Conservation (phyloP, 2,797 vertebrate species). For the Pogoniulus pusillus region DNA sequence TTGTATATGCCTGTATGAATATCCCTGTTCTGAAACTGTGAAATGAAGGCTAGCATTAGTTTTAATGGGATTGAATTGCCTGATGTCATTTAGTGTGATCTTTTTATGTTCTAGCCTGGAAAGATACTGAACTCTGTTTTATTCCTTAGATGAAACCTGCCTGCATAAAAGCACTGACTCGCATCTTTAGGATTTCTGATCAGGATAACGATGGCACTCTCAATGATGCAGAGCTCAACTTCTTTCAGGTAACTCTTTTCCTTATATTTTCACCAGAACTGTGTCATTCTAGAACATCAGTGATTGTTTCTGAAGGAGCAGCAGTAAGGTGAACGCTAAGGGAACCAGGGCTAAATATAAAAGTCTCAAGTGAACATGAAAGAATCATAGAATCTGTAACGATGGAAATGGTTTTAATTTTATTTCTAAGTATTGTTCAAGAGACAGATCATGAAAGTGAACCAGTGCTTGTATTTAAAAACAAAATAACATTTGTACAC, state of each 20-base stretch:
- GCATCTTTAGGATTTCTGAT: slow-evolving; percentile 96
- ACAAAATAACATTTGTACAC: not conserved
- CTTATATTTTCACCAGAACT: not conserved
- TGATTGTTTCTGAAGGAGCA: not conserved
- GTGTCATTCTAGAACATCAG: not conserved
- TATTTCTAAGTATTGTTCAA: not conserved
- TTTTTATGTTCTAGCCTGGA: not conserved
- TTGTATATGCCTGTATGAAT: not conserved
- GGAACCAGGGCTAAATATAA: not conserved
- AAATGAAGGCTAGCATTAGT: not conserved
- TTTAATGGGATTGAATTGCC: not conserved
- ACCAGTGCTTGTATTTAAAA: not conserved
- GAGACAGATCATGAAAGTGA: not conserved
- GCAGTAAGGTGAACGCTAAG: not conserved
- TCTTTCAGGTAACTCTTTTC: slow-evolving; percentile 87
- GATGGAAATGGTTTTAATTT: not conserved
- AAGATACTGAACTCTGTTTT: slow-evolving; percentile 9
- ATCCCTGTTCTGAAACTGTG: not conserved
- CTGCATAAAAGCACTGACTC: slow-evolving; percentile 91
- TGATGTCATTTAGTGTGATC: not conserved
- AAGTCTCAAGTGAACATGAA: not conserved
- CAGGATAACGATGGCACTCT: slow-evolving; percentile 94
- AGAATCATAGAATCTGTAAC: not conserved
- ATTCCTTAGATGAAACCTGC: slow-evolving; percentile 88
- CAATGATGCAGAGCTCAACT: slow-evolving; percentile 93